Evolutionary conservation across 2,113 vertebrate genomes (phyloP), one percentile per base, ranked within the genome.

Genomic region (Microtus montanus): DNA sequence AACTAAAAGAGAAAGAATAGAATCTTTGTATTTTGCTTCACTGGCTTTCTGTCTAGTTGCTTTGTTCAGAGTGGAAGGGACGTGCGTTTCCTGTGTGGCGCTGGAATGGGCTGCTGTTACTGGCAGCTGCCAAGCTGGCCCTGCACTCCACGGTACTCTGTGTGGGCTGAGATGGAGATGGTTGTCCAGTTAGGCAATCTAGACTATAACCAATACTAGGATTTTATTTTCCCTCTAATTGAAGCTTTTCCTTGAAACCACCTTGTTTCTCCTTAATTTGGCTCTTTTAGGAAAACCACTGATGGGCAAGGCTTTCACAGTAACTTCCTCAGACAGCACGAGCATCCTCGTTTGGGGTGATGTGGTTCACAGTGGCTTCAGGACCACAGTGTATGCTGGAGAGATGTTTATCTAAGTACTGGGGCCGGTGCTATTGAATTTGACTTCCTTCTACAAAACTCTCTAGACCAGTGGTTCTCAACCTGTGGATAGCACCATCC

Each of bases 141-240:
- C 82, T 30, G 44, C 12, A 44, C 82, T 93, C 95, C 58, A 84
- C 63, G 92, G 91, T 79, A 86, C 82, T 86, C 35, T 41, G 28
- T 44, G 13, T 47, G 80, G 74, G 74, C 58, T 15, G 58, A 91
- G 83, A 75, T 79, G 68, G 7, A 33, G 15, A 73, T 87, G 96
- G 94, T 54, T 2, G 8, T 33, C 93, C 4, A 95, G 86, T 84
- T 52, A 92, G 91, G 82, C 90, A 54, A 94, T 92, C 89, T 89
- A 96, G 95, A 94, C 70, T 87, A 15, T 91, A 91, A 92, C 94
- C n/a, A 97, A 97, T 97, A 92, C 52, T 58, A 96, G 86, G 33
- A 91, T 92, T 73, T 63, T 91, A 20, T 97, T 98, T 97, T 91
- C 54, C 38, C 54, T 63, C 75, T 89, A 96, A 83, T 92, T 97